phyloP scores from a whole-genome alignment of 2,888 invertebrate species.

The Dysmachus trigonus region DNA sequence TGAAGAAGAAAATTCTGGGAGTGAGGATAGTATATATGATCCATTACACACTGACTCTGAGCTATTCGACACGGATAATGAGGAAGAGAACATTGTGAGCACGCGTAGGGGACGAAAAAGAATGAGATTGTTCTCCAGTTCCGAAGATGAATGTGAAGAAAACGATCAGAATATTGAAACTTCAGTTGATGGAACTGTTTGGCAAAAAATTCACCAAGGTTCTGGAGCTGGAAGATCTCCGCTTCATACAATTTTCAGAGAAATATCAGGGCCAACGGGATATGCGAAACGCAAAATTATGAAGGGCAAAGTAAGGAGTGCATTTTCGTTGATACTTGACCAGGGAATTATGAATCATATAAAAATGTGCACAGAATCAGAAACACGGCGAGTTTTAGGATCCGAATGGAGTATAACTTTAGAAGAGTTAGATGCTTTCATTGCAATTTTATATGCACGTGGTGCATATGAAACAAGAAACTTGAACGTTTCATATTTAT shows the following conservation, averaged over 20 bases:
- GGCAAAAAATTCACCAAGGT: conserved; percentile 42
- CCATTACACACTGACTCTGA: no score
- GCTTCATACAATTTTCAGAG: conserved; percentile 45
- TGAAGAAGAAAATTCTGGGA: conserved; percentile 1
- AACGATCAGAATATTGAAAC: conserved; percentile 45
- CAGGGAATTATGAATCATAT: conserved; percentile 49
- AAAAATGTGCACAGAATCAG: conserved; percentile 49
- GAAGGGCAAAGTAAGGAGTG: conserved; percentile 47
- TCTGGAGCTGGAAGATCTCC: conserved; percentile 44
- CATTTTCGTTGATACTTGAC: conserved; percentile 50
- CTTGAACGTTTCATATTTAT: conserved; percentile 32
- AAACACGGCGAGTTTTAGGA: conserved; percentile 46
- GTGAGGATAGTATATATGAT: no score
- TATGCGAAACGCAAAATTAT: conserved; percentile 50
- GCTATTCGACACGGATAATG: conserved; percentile 43
- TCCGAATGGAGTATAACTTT: conserved; percentile 45
- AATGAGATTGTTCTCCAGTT: conserved; percentile 47
- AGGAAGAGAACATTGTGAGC: conserved; percentile 46
- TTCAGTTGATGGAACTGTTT: conserved; percentile 42
- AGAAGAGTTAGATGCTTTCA: conserved; percentile 41
- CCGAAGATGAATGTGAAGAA: conserved; percentile 44
- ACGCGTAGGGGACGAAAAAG: conserved; percentile 45
- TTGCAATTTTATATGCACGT: background rate
- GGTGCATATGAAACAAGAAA: conserved; percentile 43
- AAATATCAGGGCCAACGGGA: conserved; percentile 42